Base-by-base conservation (phyloP, 2,797 vertebrate species). In the Garrulus glandarius region DNA sequence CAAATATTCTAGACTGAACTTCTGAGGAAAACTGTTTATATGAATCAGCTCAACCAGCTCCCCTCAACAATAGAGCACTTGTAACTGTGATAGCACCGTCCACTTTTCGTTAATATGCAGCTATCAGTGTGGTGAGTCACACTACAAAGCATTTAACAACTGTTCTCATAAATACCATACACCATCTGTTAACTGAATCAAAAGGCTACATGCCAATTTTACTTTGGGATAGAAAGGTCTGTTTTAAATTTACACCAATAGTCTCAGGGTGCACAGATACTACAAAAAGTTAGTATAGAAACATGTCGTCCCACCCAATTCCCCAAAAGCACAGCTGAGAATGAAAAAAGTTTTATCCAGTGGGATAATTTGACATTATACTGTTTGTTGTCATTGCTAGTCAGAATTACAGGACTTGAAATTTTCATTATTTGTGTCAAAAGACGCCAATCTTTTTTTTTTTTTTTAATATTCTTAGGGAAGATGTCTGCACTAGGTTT, bases 161-260 rank as follows among this genome's bases (percentile, higher is more conserved):
- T 92, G 82, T 77, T 86, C 87, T 96, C 70, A 88, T 95, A 96
- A 97, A 97, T 96, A 96, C 87, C 95, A 63, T 63, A 63, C 52
- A 55, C 95, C 95, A 97, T 95, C 96, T 97, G 97, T 79, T 94
- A 84, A 78, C 87, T 63, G 84, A 94, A 96, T 94, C 94, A 75
- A 95, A 89, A 88, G 87, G 79, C 90, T 91, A 43, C 2, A 4
- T 76, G 89, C 84, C 93, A 96, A 63, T 21, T 24, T 93, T 76
- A 80, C 37, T 80, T 95, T 49, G 55, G 86, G n/a, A 56, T 75
- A 55, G 74, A 91, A 95, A 82, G 56, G 43, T 77, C 86, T 81
- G 41, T 19, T 96, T 96, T 90, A 86, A 92, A 83, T 78, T 92
- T 77, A 81, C 50, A 76, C 47, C 57, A 61, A 41, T 43, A 47